Conservation (phyloP, 1,140 invertebrate species). For the Ylistrum balloti region DNA sequence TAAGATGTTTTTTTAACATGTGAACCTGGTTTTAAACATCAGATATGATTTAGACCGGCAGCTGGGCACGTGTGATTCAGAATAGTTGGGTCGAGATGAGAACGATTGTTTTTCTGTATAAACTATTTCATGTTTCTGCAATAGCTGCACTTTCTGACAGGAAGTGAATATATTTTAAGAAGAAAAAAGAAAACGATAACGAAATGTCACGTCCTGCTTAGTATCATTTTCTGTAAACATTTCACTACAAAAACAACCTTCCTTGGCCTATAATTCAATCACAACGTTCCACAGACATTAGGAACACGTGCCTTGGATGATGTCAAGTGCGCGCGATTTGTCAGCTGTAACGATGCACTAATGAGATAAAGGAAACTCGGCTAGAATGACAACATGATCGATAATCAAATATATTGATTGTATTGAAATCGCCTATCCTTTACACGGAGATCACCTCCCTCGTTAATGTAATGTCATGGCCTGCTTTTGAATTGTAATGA, state of each 20-base stretch:
- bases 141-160: conserved; percentile 17
- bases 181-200: conserved; percentile 18
- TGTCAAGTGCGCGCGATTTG: neutral
- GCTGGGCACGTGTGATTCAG: neutral
- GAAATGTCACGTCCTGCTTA: conserved; percentile 29
- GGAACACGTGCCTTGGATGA: neutral
- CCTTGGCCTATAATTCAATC: neutral
- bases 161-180: conserved; percentile 13
- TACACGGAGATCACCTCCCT: no score
- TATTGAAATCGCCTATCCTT: no score
- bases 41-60: neutral
- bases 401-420: no score
- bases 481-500: no score
- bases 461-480: no score
- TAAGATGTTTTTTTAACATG: neutral
- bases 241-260: conserved; percentile 12
- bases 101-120: neutral
- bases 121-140: neutral
- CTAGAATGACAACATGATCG: no score
- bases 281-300: neutral
- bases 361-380: no score
- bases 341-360: neutral
- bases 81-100: neutral
- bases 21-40: neutral
- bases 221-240: conserved; percentile 18